Base-by-base conservation (phyloP, 2,888 invertebrate species). In the Orthosia cruda region DNA sequence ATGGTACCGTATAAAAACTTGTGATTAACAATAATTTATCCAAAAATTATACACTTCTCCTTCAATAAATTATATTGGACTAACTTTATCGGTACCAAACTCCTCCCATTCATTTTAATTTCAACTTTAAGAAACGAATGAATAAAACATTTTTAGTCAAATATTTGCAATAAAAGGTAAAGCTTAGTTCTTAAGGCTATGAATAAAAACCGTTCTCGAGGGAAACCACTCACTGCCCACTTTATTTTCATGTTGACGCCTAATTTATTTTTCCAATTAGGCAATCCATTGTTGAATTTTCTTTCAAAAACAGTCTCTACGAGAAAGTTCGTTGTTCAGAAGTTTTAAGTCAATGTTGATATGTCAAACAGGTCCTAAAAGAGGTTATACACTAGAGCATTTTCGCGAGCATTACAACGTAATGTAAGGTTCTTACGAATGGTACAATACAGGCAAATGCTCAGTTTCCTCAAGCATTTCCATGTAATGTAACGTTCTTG, bases 81-180 rank as follows among this genome's bases (percentile, higher is more conserved):
- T n/a, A n/a, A n/a, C n/a, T n/a, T 86, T 87, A 83, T 89, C 83
- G 79, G 83, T 78, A 84, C 85, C 74, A 84, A 86, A 82, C 80
- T 71, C 79, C 61, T 74, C 65, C 70, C 68, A 81, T 84, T 86
- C 87, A 88, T 89, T 90, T 89, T 88, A 89, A 89, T 89, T 90
- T 88, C 86, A 87, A 84, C 87, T 86, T 83, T 77, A 85, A 83
- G 78, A 85, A 86, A 81, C 74, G 20, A 74, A 88, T 92, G 92
- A 92, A 92, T 92, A 91, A 92, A 90, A 90, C 77, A 92, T 91
- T 88, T 80, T 82, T 71, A 77, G 83, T 83, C 88, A 91, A 91
- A 91, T 90, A 90, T 91, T 91, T 88, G 81, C 77, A 77, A 77
- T 79, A 70, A 82, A 87, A 89, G 82, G 84, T 88, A 83, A 86